Conservation (phyloP, 2,888 invertebrate species). For the Stratiomys singularior region DNA sequence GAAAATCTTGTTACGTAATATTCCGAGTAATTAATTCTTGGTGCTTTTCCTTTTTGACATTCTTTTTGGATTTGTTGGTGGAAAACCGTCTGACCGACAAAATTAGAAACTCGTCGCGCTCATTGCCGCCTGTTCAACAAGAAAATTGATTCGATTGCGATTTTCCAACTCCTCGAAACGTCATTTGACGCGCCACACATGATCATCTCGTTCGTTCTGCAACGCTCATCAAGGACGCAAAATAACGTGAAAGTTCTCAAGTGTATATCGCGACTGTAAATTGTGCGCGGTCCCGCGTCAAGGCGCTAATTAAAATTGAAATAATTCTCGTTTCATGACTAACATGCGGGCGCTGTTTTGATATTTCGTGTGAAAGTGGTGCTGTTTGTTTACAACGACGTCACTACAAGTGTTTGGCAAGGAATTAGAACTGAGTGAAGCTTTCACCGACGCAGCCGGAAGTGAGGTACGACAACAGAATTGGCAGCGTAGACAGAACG, state of each 20-base stretch:
- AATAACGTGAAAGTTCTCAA: not conserved
- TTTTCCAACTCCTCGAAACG: not conserved
- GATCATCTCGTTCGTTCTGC: not conserved
- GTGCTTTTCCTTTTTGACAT: conserved; percentile 5
- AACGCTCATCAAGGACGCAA: not conserved
- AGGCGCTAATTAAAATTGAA: not conserved
- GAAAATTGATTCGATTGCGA: not conserved
- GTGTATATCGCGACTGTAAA: not conserved
- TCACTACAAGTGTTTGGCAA: not conserved
- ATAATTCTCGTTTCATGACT: not conserved
- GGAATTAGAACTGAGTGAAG: not conserved
- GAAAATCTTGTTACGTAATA: conserved; percentile 40
- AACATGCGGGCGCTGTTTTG: not conserved
- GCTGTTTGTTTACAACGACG: conserved; percentile 37
- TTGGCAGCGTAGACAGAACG: not conserved
- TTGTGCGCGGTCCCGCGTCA: not conserved
- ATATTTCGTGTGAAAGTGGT: not conserved
- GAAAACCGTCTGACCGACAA: conserved; percentile 6
- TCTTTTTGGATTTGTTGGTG: not conserved
- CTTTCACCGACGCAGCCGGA: not conserved
- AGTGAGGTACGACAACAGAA: conserved; percentile 12
- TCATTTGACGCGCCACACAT: no score
- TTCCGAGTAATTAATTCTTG: conserved; percentile 23
- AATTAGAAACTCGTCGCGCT: not conserved
- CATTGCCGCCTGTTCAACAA: not conserved